Evolutionary conservation across 2,113 vertebrate species (phyloP).

Genomic region (Galbula dea): DNA sequence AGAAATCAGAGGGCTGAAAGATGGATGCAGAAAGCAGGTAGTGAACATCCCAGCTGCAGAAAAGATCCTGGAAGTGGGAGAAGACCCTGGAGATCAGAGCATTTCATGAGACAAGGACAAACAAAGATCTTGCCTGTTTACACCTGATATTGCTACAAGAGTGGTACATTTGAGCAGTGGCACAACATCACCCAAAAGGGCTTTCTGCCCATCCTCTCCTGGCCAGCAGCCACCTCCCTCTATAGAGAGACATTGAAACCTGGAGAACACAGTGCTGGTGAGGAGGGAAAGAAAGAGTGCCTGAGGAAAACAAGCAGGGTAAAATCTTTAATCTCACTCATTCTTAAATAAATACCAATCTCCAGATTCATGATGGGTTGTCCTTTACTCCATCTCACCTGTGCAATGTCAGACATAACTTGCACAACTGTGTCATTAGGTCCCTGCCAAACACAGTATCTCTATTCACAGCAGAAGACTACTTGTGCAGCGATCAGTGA

Average conservation of each 20-base stretch:
- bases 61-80: background rate
- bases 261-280: rapidly evolving
- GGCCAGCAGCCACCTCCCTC: background rate
- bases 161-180: background rate
- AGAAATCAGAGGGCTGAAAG: background rate
- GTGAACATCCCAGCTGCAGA: background rate
- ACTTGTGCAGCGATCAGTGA: slow-evolving; percentile 29
- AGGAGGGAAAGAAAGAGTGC: background rate
- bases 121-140: background rate
- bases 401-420: background rate
- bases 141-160: background rate
- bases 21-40: background rate
- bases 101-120: rapidly evolving
- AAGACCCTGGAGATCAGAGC: background rate
- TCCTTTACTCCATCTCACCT: background rate
- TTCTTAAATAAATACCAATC: background rate
- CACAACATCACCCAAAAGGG: background rate
- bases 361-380: background rate
- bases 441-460: rapidly evolving
- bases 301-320: background rate
- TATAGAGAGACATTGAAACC: background rate
- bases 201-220: background rate
- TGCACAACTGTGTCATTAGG: background rate
- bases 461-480: background rate
- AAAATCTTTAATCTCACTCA: background rate